A percentile compares a stretch with the other conserved stretches of the same genome.
These are phyloP conservation scores for Heliconius hewitsoni DNA, from an alignment of 1,140 invertebrate genomes.

Conservation along the genomic window DNA sequence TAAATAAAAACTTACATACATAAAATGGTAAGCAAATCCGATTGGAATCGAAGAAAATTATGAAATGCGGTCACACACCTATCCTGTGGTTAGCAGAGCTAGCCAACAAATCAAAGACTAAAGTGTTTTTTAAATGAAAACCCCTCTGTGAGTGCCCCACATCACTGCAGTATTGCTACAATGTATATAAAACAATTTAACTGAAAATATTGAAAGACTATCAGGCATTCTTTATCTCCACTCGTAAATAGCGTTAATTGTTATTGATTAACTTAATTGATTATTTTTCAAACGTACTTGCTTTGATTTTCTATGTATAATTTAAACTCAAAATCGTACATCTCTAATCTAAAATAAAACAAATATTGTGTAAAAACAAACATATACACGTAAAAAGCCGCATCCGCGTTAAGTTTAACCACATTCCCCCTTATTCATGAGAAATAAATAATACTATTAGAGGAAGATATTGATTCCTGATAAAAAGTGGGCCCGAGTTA, in stretches of 20 bases:
- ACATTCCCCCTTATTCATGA: slow-evolving; percentile 79
- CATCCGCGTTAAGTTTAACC: slow-evolving; percentile 76
- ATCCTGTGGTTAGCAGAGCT: slow-evolving; percentile 64
- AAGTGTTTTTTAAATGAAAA: slow-evolving; percentile 56
- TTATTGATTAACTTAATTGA: not conserved
- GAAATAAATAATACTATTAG: slow-evolving; percentile 81
- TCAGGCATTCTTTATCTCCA: not conserved
- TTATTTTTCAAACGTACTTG: no score
- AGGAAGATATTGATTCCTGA: slow-evolving; percentile 80
- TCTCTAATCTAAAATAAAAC: slow-evolving; percentile 60
- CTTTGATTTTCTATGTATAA: not conserved
- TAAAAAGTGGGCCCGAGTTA: slow-evolving; percentile 80
- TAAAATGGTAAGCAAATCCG: slow-evolving; percentile 77
- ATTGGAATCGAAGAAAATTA: slow-evolving; percentile 69
- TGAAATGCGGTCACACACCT: slow-evolving; percentile 61
- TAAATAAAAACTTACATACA: slow-evolving; percentile 73
- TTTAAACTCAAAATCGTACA: not conserved
- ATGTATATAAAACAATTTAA: not conserved
- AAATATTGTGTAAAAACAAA: not conserved
- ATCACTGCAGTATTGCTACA: slow-evolving; percentile 32
- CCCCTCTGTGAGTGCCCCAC: slow-evolving; percentile 24
- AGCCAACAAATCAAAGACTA: slow-evolving; percentile 56
- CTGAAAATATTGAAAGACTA: slow-evolving; percentile 31
- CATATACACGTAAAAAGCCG: slow-evolving; percentile 59
- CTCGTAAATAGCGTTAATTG: not conserved